Percentiles rank a stretch among this genome's conserved stretches.
Conservation (phyloP, 2,888 invertebrate genomes). For the Melipona beecheii region DNA sequence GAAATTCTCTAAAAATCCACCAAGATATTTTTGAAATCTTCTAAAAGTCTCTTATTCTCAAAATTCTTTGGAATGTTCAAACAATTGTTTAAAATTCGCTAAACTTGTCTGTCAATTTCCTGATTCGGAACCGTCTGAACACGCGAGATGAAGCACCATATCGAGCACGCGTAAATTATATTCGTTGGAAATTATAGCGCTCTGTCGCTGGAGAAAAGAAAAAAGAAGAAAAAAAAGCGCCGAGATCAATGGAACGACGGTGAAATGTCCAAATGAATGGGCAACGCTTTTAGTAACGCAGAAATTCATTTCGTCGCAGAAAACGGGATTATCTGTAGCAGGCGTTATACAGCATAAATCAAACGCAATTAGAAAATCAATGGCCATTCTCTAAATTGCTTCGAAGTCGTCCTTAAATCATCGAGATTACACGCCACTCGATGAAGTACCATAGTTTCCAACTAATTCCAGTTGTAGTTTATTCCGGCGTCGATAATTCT, state of each 20-base stretch:
- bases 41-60: too few species aligned
- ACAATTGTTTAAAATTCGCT: too few species aligned
- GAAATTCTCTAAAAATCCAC: too few species aligned
- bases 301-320: neutral
- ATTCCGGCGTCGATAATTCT: neutral
- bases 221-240: neutral
- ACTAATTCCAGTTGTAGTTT: neutral
- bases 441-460: neutral
- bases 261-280: neutral
- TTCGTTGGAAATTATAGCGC: neutral
- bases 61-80: too few species aligned
- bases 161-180: neutral
- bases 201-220: neutral
- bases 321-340: neutral
- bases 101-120: too few species aligned
- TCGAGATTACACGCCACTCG: neutral
- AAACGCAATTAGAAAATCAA: slow-evolving; percentile 38
- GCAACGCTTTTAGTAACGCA: neutral
- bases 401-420: slow-evolving; percentile 14
- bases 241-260: neutral
- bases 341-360: slow-evolving; percentile 14
- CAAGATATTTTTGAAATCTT: too few species aligned
- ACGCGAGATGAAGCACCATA: neutral
- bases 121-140: neutral
- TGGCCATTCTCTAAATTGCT: slow-evolving; percentile 34